Evolutionary conservation across 2,113 vertebrate genomes (phyloP).

Genomic region (Coregonus clupeaformis): DNA sequence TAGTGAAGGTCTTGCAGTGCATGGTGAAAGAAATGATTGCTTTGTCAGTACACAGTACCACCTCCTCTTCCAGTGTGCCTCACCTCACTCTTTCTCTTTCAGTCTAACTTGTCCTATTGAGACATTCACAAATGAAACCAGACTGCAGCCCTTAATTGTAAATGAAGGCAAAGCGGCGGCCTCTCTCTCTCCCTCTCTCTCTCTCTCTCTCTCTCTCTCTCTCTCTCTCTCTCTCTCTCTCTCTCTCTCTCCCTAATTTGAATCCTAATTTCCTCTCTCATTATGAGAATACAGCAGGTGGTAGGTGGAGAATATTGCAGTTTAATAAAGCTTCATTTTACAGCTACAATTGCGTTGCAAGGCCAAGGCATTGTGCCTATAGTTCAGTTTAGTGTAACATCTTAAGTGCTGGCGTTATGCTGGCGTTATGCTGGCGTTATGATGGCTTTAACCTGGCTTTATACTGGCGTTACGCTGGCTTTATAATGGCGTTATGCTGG

Average conservation of each 20-base stretch:
- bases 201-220: too few relatives aligned
- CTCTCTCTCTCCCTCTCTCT: too few relatives aligned
- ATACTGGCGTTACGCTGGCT: too few relatives aligned
- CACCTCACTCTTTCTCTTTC: slow-evolving; percentile 16
- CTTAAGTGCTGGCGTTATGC: slow-evolving; percentile 31
- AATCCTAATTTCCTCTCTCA: slow-evolving; percentile 42
- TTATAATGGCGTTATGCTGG: too few relatives aligned
- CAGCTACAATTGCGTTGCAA: slow-evolving; percentile 22
- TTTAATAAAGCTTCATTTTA: slow-evolving; percentile 68
- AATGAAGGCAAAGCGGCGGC: slow-evolving; percentile 37
- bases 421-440: too few relatives aligned
- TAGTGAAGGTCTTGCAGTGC: not conserved
- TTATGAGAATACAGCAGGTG: slow-evolving; percentile 63
- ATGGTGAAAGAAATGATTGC: slow-evolving; percentile 17
- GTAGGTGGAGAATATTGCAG: slow-evolving; percentile 63
- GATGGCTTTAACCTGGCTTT: fast-evolving
- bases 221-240: too few relatives aligned
- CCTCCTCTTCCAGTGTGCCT: slow-evolving; percentile 13
- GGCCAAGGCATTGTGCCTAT: not conserved
- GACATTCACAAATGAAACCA: slow-evolving; percentile 54
- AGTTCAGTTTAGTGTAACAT: slow-evolving; percentile 7
- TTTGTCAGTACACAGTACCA: slow-evolving; percentile 29
- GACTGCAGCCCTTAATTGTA: slow-evolving; percentile 24
- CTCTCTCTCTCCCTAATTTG: slow-evolving; percentile 63
- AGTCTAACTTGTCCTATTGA: slow-evolving; percentile 43